Base-by-base conservation (phyloP, 2,797 vertebrate species). In the Xiphophorus birchmanni region DNA sequence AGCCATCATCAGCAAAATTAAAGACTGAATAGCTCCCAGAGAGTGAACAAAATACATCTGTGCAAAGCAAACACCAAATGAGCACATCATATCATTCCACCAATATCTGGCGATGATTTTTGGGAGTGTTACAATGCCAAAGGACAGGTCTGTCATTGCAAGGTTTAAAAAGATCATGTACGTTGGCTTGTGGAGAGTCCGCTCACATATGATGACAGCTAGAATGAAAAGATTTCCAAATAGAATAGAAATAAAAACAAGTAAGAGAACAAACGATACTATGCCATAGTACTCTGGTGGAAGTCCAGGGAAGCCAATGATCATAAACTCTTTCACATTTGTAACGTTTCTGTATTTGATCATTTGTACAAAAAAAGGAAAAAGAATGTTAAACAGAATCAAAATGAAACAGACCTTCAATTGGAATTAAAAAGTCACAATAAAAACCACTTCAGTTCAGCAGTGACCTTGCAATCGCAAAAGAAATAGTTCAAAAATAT, bases 21-120 rank as follows among this genome's bases (percentile, higher is more conserved):
- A 86, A 32, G 91, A 92, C 4, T 86, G 85, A 13, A 82, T 87
- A 15, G 94, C 85, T 18, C 93, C 94, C 37, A 95, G 63, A 52
- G 91, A 87, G 80, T 95, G 94, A 0, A 95, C 93, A 71, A 96
- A 92, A 86, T 90, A 93, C 85, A 95, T 92, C 18, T 96, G 94
- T 23, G 77, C 23, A 11, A 96, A 92, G 72, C 94, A 96, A 13
- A 60, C 78, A 1, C 76, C 84, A 26, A 94, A 95, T 9, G 91
- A 84, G 10, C 91, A 84, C 0, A 79, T 47, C 6, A 52, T 65
- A 48, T 92, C 86, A 17, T 92, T 86, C 88, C 92, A 91, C 94
- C 94, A 95, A 29, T 95, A 95, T 42, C 72, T 87, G 74, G 82
- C 79, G 10, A 95, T 92, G 73, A 94, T 80, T 86, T 91, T 94